phyloP scores from a whole-genome alignment of 2,113 vertebrate genomes.

The Saimiri boliviensis region DNA sequence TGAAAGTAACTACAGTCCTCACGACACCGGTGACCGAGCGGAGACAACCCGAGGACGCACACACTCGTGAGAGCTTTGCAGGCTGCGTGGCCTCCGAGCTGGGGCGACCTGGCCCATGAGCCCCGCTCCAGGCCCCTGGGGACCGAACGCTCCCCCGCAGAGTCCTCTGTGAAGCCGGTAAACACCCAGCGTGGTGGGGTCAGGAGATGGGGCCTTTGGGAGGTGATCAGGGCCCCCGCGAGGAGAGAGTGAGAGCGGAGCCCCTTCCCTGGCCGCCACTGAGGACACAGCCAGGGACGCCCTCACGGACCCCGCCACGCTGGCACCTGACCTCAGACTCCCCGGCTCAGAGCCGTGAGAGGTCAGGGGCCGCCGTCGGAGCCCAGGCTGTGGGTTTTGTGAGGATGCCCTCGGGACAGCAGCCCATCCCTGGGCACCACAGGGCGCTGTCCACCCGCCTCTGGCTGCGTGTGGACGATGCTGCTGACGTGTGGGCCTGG shows the following conservation, averaged over 20 bases:
- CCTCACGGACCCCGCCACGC: fast-evolving
- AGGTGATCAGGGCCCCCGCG: too few species aligned
- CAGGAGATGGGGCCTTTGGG: too few species aligned
- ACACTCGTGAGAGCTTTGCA: too few species aligned
- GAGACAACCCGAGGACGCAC: too few species aligned
- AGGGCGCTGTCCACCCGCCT: too few species aligned
- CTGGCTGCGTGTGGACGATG: fast-evolving
- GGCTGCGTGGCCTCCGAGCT: too few species aligned
- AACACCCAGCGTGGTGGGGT: too few species aligned
- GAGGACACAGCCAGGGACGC: not conserved
- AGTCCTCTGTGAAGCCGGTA: too few species aligned
- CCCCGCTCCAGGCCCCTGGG: not conserved
- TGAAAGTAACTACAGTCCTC: too few species aligned
- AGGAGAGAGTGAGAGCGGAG: not conserved
- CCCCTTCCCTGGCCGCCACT: fast-evolving
- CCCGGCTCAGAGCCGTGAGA: not conserved
- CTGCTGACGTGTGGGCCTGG: too few species aligned
- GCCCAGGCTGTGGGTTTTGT: not conserved
- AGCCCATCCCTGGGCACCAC: not conserved
- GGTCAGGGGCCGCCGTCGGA: fast-evolving
- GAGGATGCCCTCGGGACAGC: not conserved
- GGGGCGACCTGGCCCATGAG: fast-evolving
- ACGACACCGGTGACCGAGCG: too few species aligned
- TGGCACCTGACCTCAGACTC: fast-evolving
- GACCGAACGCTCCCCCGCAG: too few species aligned